Evolutionary conservation across 2,113 vertebrate species (phyloP).

Genomic region (Cisticola juncidis): DNA sequence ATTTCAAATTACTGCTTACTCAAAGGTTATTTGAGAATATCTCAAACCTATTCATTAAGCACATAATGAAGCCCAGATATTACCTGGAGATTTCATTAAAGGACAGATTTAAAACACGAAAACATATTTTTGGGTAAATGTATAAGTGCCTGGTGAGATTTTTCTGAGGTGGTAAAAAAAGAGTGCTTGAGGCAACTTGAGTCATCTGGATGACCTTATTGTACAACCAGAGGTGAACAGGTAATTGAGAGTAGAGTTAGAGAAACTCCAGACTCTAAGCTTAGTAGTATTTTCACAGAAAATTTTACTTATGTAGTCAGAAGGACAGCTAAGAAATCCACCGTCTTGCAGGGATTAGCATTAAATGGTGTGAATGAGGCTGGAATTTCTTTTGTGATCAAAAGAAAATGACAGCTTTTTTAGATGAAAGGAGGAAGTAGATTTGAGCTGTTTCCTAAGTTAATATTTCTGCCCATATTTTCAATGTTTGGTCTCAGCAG

Average conservation of each 20-base stretch:
- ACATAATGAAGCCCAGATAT: background rate
- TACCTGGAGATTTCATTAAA: background rate
- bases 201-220: background rate
- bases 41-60: background rate
- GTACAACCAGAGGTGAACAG: background rate
- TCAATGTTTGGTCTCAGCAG: background rate
- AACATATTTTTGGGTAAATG: background rate
- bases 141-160: background rate
- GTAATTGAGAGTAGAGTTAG: background rate
- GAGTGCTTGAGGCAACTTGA: background rate
- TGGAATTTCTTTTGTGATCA: background rate
- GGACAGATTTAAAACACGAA: background rate
- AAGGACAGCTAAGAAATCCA: background rate
- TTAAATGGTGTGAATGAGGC: background rate
- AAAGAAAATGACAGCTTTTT: background rate
- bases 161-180: background rate
- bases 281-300: background rate
- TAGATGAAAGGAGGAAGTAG: background rate
- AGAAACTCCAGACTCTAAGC: background rate
- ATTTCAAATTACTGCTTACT: background rate
- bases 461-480: conserved; percentile 6
- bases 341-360: background rate
- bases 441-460: background rate
- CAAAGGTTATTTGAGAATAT: background rate
- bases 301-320: background rate